Percentiles rank a stretch among this genome's conserved stretches.
Conservation (phyloP, 2,797 vertebrate species). For the Crenichthys baileyi region DNA sequence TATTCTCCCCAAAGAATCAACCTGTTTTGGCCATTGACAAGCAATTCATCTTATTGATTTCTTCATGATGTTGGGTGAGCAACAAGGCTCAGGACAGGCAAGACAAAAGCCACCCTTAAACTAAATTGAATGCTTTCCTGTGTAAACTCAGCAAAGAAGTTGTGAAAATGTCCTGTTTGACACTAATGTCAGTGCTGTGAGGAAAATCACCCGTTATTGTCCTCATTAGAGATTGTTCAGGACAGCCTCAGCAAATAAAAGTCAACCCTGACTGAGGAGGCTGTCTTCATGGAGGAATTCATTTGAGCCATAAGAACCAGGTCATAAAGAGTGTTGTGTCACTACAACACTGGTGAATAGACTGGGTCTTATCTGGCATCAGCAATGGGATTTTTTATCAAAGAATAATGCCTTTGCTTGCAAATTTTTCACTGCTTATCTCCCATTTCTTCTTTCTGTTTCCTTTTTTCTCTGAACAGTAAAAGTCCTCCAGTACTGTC, state of each 20-base stretch:
- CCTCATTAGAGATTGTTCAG: slow-evolving; percentile 71
- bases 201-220: slow-evolving; percentile 3
- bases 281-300: slow-evolving; percentile 29
- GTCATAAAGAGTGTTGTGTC: slow-evolving; percentile 7
- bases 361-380: slow-evolving; percentile 4
- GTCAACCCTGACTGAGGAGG: slow-evolving; percentile 58
- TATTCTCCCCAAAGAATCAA: slow-evolving; percentile 23
- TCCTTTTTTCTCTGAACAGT: neutral
- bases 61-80: slow-evolving; percentile 20
- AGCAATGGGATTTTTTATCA: slow-evolving; percentile 11
- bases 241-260: slow-evolving; percentile 63
- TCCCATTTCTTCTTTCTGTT: neutral
- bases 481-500: neutral
- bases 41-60: slow-evolving; percentile 27
- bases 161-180: slow-evolving; percentile 19
- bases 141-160: slow-evolving; percentile 25
- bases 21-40: slow-evolving; percentile 19
- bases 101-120: neutral
- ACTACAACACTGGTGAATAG: neutral
- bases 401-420: neutral
- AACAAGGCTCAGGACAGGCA: slow-evolving; percentile 5
- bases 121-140: slow-evolving; percentile 19
- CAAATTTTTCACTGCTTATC: neutral
- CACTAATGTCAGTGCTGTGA: slow-evolving; percentile 17
- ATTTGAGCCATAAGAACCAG: slow-evolving; percentile 10